Percentiles rank a stretch among this genome's conserved stretches.
These are phyloP conservation scores for Anguilla rostrata DNA, from an alignment of 2,113 vertebrate genomes.

Conservation along the genomic window DNA sequence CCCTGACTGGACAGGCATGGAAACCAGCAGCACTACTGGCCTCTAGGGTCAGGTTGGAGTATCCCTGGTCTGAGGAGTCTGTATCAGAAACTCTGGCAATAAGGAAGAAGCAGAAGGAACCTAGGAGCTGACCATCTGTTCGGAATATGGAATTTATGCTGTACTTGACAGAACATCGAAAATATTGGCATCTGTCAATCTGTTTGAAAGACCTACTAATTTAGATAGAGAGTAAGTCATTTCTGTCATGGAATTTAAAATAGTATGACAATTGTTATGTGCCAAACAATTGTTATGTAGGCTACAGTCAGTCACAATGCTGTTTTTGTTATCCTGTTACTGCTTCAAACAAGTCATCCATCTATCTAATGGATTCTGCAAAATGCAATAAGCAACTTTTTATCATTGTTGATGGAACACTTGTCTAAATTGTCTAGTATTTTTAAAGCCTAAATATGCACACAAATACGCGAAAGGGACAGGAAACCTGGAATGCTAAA, in stretches of 20 bases:
- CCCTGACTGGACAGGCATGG: no score
- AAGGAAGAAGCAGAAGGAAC: no score
- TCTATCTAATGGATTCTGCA: neutral
- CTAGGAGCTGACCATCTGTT: neutral
- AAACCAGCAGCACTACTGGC: no score
- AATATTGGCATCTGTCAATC: neutral
- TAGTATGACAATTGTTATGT: neutral
- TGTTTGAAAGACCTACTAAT: neutral
- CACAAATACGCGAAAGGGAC: neutral
- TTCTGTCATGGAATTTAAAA: neutral
- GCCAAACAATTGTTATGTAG: no score
- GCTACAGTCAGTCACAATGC: no score
- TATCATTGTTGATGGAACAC: neutral
- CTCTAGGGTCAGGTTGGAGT: no score
- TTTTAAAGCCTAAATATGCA: neutral
- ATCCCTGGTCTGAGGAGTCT: no score
- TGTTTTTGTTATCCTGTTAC: neutral
- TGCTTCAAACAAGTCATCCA: neutral
- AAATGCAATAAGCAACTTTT: neutral
- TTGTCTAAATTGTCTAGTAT: neutral
- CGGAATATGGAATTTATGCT: neutral
- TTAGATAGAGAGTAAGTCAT: neutral
- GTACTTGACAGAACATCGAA: neutral
- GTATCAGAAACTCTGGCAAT: no score
- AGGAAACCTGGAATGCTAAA: neutral